These are phyloP conservation scores for Drosophila meridiana DNA, from an alignment of 2,888 invertebrate genomes.

Conservation along the genomic window DNA sequence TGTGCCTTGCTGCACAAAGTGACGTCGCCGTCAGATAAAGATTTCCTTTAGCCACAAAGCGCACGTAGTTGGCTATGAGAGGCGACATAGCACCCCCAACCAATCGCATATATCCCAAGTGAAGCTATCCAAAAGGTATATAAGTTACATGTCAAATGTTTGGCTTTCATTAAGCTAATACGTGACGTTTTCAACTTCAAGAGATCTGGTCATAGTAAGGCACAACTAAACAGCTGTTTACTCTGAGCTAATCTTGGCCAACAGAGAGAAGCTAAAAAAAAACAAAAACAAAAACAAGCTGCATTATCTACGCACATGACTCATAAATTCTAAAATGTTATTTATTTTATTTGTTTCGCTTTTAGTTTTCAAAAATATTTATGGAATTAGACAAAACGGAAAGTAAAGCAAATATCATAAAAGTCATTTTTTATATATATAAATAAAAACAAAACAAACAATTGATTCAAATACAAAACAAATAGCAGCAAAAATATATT, in stretches of 20 bases:
- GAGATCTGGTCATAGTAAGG: neutral
- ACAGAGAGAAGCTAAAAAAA: neutral
- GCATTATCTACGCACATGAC: constrained; percentile 3
- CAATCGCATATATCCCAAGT: constrained; percentile 1
- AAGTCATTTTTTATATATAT: neutral
- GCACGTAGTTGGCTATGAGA: constrained; percentile 34
- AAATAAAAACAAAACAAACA: constrained; percentile 3
- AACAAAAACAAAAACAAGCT: neutral
- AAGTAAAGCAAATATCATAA: constrained; percentile 23
- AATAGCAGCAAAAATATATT: neutral
- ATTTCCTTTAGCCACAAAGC: constrained; percentile 51
- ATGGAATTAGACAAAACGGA: constrained; percentile 23
- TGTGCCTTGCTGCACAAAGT: constrained; percentile 44
- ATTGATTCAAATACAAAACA: neutral
- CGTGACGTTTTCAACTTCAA: constrained; percentile 1
- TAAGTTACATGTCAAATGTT: constrained; percentile 1
- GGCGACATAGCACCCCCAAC: neutral
- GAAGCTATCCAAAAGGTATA: constrained; percentile 1
- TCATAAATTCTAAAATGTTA: neutral
- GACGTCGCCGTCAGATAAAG: constrained; percentile 44
- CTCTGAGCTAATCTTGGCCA: neutral
- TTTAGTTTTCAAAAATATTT: neutral
- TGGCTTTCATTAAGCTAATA: constrained; percentile 4
- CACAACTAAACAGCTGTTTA: neutral
- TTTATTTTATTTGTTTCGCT: neutral